Conservation (phyloP, 1,140 invertebrate genomes). For the Heterodera carotae region DNA sequence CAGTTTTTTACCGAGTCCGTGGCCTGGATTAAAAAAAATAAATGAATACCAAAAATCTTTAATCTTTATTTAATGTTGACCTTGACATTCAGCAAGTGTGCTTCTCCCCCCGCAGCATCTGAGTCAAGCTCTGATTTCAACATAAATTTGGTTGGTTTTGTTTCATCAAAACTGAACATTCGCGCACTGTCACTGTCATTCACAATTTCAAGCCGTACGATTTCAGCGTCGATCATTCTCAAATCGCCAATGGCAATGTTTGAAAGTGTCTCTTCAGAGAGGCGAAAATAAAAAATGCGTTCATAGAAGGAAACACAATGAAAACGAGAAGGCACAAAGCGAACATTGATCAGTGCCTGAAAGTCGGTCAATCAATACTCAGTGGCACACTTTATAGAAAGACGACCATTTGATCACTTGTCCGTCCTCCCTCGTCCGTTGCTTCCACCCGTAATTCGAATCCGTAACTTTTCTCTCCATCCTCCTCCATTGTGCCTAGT, state of each 20-base stretch:
- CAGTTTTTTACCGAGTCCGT: slow-evolving; percentile 1
- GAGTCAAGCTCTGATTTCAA: slow-evolving; percentile 66
- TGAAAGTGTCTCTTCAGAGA: slow-evolving; percentile 65
- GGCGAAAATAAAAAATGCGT: slow-evolving; percentile 64
- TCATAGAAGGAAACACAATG: slow-evolving; percentile 60
- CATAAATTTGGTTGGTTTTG: slow-evolving; percentile 33
- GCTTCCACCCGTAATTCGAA: slow-evolving; percentile 31
- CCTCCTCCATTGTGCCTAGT: neutral
- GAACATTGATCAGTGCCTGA: slow-evolving; percentile 53
- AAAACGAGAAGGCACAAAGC: slow-evolving; percentile 31
- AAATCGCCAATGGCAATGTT: slow-evolving; percentile 64
- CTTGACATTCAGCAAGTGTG: slow-evolving; percentile 41
- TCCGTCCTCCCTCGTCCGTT: slow-evolving; percentile 42
- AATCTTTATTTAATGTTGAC: neutral
- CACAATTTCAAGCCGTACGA: slow-evolving; percentile 58
- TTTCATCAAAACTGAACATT: slow-evolving; percentile 34
- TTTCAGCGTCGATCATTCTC: slow-evolving; percentile 42
- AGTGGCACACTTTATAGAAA: too few species aligned
- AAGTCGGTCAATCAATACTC: too few species aligned
- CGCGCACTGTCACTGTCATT: slow-evolving; percentile 49
- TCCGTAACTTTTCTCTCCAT: neutral
- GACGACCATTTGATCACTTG: slow-evolving; percentile 24
- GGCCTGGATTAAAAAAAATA: neutral
- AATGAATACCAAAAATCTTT: too few species aligned
- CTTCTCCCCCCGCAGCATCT: slow-evolving; percentile 64